Percentiles rank a stretch among this genome's conserved stretches.
Evolutionary conservation across 2,888 invertebrate genomes (phyloP).

Genomic region (Pherbina coryleti): DNA sequence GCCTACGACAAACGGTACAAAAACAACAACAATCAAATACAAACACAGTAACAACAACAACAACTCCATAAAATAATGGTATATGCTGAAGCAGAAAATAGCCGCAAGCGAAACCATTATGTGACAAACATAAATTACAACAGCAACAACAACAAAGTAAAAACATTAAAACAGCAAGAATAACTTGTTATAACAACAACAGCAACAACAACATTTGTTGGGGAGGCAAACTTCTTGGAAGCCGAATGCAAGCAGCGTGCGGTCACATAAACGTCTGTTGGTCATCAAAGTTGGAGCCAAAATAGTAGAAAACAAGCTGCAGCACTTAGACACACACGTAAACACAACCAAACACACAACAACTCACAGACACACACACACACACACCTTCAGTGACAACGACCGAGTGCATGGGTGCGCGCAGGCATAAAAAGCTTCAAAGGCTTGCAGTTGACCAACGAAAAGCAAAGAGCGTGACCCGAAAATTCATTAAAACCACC

Average conservation of each 20-base stretch:
- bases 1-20: slow-evolving; percentile 4
- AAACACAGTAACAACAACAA: slow-evolving; percentile 6
- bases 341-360: neutral
- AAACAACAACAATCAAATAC: neutral
- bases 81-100: neutral
- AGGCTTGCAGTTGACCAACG: slow-evolving; percentile 26
- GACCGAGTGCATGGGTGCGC: neutral
- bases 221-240: neutral
- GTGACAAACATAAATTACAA: slow-evolving; percentile 35
- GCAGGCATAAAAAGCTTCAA: neutral
- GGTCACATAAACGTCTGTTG: slow-evolving; percentile 38
- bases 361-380: neutral
- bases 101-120: slow-evolving; percentile 21
- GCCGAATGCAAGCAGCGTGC: slow-evolving; percentile 1
- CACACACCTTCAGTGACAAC: neutral
- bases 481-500: slow-evolving; percentile 23
- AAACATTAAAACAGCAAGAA: neutral
- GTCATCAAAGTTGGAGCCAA: slow-evolving; percentile 20
- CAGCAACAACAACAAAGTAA: slow-evolving; percentile 30
- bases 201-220: slow-evolving; percentile 19
- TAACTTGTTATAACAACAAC: slow-evolving; percentile 10
- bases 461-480: slow-evolving; percentile 18
- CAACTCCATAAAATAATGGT: neutral
- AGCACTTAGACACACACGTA: neutral
- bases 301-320: neutral